phyloP scores from a whole-genome alignment of 2,113 vertebrate species.

The Rhinichthys klamathensis region DNA sequence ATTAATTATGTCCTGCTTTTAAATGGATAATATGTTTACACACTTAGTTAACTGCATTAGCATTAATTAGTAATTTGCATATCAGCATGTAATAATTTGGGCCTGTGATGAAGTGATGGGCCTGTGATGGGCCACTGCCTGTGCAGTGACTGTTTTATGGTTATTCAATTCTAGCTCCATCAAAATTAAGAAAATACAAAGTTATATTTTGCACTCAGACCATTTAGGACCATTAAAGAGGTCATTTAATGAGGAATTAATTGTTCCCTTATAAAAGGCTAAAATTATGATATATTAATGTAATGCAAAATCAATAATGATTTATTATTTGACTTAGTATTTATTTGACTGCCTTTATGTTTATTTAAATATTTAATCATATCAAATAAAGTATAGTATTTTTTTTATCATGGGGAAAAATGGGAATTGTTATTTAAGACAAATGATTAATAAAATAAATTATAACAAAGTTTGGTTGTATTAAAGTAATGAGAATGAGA shows the following conservation, averaged over 20 bases:
- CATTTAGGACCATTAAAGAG: neutral
- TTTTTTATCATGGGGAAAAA: too few relatives aligned
- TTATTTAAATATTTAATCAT: too few relatives aligned
- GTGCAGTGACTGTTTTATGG: neutral
- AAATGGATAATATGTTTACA: neutral
- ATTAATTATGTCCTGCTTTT: neutral
- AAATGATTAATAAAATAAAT: too few relatives aligned
- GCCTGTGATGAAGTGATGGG: neutral
- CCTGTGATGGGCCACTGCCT: neutral
- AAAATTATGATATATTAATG: neutral
- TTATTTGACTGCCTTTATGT: too few relatives aligned
- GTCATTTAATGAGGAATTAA: neutral
- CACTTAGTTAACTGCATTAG: neutral
- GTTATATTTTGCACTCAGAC: neutral
- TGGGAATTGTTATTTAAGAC: too few relatives aligned
- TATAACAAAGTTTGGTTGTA: too few relatives aligned
- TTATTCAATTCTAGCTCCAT: neutral
- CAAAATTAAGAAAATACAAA: neutral
- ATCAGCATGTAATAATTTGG: neutral
- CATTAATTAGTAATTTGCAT: conserved; percentile 11
- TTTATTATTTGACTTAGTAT: too few relatives aligned
- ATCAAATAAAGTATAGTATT: too few relatives aligned
- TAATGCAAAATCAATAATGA: too few relatives aligned
- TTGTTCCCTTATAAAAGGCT: neutral
- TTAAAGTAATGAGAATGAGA: too few relatives aligned